Evolutionary conservation across 2,888 invertebrate species (phyloP), one percentile per base, ranked within the genome.

Genomic region (Crematogaster levior): DNA sequence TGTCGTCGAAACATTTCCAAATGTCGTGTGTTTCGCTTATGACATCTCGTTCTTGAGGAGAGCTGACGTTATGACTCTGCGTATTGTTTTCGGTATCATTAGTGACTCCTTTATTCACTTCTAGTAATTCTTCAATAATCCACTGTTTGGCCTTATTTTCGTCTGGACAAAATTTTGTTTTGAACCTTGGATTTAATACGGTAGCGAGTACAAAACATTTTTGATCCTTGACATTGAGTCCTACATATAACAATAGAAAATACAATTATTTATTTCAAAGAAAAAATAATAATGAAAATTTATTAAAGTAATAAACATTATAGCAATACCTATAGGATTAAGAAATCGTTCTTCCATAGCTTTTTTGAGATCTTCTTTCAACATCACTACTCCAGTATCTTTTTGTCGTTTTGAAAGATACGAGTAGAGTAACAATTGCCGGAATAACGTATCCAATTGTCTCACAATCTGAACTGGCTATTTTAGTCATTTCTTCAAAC

Each of bases 401-500:
- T 51, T 73, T 30, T 73, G 73, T 30, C 74, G 75, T 68, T 82
- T 82, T 60, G 77, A 77, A 40, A 82, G 51, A 68, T 77, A 82
- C 12, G 56, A 46, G 37, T 68, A 82, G 79, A 46, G 70, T 79
- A 48, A 46, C 53, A n/a, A 73, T 18, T 40, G 40, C 53, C 1
- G 88, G 89, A 65, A 91, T 90, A 30, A 90, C 88, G 79, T 91
- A 86, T 2, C 85, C 86, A 30, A 91, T 86, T 75, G 81, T 86
- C 27, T 88, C 87, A 34, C 81, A 30, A 66, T 84, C 85, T 21
- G 85, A 86, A 75, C 86, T 89, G 12, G 83, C 82, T 61, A 86
- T 84, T 83, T 89, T 90, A 6, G 89, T 91, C 30, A 91, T 86
- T 86, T 90, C 87, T 83, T 90, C 85, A 65, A 90, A 90, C 9